Conservation (phyloP, 2,888 invertebrate genomes). For the Sphaerophoria rueppellii region DNA sequence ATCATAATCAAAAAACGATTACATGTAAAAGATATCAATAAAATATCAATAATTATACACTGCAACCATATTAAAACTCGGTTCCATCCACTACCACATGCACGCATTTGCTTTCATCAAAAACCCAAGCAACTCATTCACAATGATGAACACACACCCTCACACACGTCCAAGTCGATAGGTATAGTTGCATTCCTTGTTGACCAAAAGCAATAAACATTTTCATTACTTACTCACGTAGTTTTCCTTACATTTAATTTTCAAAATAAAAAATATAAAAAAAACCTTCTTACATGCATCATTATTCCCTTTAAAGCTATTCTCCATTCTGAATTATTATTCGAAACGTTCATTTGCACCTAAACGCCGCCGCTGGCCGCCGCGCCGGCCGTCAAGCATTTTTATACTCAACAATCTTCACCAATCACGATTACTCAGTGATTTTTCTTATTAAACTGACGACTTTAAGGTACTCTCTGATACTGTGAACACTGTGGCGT, state of each 20-base stretch:
- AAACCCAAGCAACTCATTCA: not conserved
- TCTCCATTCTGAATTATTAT: conserved; percentile 55
- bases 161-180: not conserved
- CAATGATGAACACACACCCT: not conserved
- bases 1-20: not conserved
- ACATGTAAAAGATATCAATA: not conserved
- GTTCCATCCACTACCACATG: not conserved
- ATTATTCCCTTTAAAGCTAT: conserved; percentile 34
- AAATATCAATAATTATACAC: not conserved
- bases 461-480: no score
- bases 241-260: conserved; percentile 16
- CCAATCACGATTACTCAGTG: conserved; percentile 61
- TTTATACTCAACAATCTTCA: conserved; percentile 6
- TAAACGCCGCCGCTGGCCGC: conserved; percentile 68
- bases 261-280: conserved; percentile 7
- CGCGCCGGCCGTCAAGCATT: conserved; percentile 63
- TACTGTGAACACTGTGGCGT: conserved; percentile 23
- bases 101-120: not conserved
- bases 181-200: not conserved
- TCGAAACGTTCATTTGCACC: conserved; percentile 60
- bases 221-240: conserved; percentile 32
- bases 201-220: not conserved
- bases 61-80: not conserved
- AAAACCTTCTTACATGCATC: conserved; percentile 26
- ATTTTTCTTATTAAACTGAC: conserved; percentile 59